Percentiles rank a stretch among this genome's conserved stretches.
Conservation (phyloP, 2,797 vertebrate species). For the Poeciliopsis turneri region DNA sequence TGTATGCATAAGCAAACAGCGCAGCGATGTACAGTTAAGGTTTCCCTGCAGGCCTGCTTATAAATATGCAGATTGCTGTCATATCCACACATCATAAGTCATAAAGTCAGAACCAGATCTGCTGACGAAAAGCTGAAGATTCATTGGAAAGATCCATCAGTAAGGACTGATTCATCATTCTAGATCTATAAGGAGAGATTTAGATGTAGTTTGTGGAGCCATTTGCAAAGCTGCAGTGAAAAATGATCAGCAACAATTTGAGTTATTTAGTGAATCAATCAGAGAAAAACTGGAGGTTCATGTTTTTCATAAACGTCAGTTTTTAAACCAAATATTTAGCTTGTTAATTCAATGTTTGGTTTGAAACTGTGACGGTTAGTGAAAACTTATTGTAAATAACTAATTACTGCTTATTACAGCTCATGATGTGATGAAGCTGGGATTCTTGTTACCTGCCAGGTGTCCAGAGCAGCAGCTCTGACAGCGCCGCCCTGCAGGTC, state of each 20-base stretch:
- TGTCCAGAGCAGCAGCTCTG: slow-evolving; percentile 7
- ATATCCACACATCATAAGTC: background rate
- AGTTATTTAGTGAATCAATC: too few relatives aligned
- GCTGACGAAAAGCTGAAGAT: background rate
- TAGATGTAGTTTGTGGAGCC: too few relatives aligned
- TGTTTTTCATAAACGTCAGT: too few relatives aligned
- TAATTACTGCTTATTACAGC: too few relatives aligned
- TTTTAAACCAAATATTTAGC: too few relatives aligned
- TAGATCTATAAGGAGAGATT: too few relatives aligned
- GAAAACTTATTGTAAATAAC: too few relatives aligned
- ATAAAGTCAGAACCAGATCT: background rate
- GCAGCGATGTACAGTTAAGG: background rate
- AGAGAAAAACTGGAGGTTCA: too few relatives aligned
- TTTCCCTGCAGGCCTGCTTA: background rate
- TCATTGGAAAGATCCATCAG: background rate
- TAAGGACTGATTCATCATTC: background rate
- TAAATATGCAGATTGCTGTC: background rate
- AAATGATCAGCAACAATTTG: too few relatives aligned
- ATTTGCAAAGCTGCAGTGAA: too few relatives aligned
- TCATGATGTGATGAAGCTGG: slow-evolving; percentile 1
- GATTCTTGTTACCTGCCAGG: slow-evolving; percentile 12
- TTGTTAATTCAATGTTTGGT: too few relatives aligned
- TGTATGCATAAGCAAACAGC: background rate
- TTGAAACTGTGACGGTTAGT: too few relatives aligned
- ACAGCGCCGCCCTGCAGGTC: slow-evolving; percentile 21